Percentiles rank a stretch among this genome's conserved stretches.
Conservation (phyloP, 2,888 invertebrate species). For the Parascotia fuliginaria region DNA sequence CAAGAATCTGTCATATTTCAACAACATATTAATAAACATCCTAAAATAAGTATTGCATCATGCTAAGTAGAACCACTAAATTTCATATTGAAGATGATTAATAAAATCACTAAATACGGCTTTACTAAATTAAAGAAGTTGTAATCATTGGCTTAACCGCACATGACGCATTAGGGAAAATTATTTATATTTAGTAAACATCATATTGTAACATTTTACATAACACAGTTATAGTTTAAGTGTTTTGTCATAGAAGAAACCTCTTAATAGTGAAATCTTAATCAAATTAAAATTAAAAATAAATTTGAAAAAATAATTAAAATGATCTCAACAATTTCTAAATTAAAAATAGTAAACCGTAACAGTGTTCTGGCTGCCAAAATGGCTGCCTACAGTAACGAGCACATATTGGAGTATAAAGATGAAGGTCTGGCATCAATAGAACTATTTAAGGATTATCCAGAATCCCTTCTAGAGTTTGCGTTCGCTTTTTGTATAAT, state of each 20-base stretch:
- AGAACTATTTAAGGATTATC: slow-evolving; percentile 59
- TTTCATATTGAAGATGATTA: too few relatives aligned
- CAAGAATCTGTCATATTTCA: too few relatives aligned
- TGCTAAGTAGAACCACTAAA: too few relatives aligned
- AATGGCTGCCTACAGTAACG: background rate
- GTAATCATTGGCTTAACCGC: background rate
- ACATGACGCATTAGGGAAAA: background rate
- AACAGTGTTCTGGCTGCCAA: too few relatives aligned
- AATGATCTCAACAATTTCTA: too few relatives aligned
- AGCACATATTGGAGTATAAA: slow-evolving; percentile 28
- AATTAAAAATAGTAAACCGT: too few relatives aligned
- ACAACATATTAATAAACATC: too few relatives aligned
- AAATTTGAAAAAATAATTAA: too few relatives aligned
- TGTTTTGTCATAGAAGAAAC: background rate
- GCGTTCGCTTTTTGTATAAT: slow-evolving; percentile 89
- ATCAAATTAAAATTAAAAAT: background rate
- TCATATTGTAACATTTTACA: background rate
- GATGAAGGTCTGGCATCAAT: slow-evolving; percentile 60
- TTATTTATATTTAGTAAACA: background rate
- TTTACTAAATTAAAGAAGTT: too few relatives aligned
- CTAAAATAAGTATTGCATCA: too few relatives aligned
- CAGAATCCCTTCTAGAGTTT: slow-evolving; percentile 57
- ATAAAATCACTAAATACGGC: too few relatives aligned
- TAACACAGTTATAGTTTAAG: too few relatives aligned
- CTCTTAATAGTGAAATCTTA: background rate